These are phyloP conservation scores for Conops quadrifasciatus DNA, from an alignment of 2,888 invertebrate species.

Conservation along the genomic window DNA sequence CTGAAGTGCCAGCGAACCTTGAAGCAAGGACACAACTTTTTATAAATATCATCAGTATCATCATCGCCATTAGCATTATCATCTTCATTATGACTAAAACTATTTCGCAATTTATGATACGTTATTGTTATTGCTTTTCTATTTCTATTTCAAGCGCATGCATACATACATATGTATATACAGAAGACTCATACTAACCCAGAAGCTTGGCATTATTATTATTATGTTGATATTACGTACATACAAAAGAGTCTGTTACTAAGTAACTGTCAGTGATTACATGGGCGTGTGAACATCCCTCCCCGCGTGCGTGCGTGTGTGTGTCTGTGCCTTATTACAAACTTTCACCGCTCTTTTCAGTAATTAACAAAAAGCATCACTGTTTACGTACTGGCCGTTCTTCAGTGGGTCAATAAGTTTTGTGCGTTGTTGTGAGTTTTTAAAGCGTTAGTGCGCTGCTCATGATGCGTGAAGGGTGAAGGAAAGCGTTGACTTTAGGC, in stretches of 20 bases:
- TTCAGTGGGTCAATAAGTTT: slow-evolving; percentile 20
- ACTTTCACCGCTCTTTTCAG: slow-evolving; percentile 12
- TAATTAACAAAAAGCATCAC: slow-evolving; percentile 19
- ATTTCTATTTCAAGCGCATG: neutral
- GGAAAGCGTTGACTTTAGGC: no score
- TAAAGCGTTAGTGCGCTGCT: no score
- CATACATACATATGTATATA: slow-evolving; percentile 27
- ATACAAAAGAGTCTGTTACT: neutral
- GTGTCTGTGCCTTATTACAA: slow-evolving; percentile 2
- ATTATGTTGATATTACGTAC: slow-evolving; percentile 13
- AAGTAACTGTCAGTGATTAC: no score
- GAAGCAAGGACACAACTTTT: slow-evolving; percentile 23
- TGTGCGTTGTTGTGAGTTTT: no score
- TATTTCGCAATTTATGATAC: slow-evolving; percentile 12
- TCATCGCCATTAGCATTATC: slow-evolving; percentile 11
- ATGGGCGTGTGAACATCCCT: neutral
- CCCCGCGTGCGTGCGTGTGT: neutral
- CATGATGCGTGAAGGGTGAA: no score
- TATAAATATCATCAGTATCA: slow-evolving; percentile 24
- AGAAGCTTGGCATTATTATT: slow-evolving; percentile 15
- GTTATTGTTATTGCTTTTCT: slow-evolving; percentile 14
- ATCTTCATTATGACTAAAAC: neutral
- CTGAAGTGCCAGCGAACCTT: slow-evolving; percentile 14
- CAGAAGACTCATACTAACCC: slow-evolving; percentile 27
- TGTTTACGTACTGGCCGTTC: slow-evolving; percentile 9